phyloP scores from a whole-genome alignment of 2,797 vertebrate genomes.

The Vespertilio murinus region DNA sequence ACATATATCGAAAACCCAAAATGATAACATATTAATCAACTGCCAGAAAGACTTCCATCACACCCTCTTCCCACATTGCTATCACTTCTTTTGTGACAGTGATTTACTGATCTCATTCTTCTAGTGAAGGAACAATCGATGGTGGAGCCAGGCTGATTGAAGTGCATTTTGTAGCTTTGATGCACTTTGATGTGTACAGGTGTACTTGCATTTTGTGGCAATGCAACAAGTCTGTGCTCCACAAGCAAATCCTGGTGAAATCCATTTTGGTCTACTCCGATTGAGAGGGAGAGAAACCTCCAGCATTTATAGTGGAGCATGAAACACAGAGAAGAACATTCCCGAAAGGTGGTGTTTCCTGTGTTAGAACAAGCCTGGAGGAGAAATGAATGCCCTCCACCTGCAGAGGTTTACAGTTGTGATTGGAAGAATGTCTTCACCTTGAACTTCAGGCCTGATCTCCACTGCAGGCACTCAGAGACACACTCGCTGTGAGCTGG shows the following conservation, averaged over 20 bases:
- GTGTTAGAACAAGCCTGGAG: not conserved
- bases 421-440: not conserved
- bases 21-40: not conserved
- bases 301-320: fast-evolving
- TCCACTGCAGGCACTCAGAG: fast-evolving
- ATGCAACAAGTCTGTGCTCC: not conserved
- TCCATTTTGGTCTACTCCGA: not conserved
- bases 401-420: fast-evolving
- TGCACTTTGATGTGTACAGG: not conserved
- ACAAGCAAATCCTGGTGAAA: not conserved
- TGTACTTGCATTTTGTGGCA: not conserved
- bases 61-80: not conserved
- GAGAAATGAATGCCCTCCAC: too few relatives aligned
- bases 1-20: not conserved
- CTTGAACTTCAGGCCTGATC: fast-evolving
- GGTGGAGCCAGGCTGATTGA: fast-evolving
- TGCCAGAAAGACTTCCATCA: not conserved
- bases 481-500: fast-evolving
- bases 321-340: fast-evolving
- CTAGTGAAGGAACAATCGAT: fast-evolving
- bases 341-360: not conserved
- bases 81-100: not conserved
- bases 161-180: not conserved
- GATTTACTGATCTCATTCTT: not conserved
- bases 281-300: not conserved